These are phyloP conservation scores for Aphelenchoides besseyi DNA, from an alignment of 1,140 invertebrate species.

Conservation along the genomic window DNA sequence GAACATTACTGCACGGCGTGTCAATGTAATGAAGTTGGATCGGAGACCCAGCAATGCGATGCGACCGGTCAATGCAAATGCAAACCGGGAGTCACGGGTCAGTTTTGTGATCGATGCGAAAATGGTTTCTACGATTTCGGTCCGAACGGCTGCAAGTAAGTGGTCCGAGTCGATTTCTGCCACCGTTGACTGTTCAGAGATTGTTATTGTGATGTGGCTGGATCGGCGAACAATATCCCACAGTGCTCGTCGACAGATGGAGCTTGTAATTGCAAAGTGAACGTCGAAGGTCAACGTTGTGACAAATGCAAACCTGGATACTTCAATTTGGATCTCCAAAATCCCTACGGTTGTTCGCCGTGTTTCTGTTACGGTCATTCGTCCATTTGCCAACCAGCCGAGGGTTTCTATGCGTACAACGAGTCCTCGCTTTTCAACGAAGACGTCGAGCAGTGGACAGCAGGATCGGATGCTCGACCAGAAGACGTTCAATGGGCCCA, in stretches of 20 bases:
- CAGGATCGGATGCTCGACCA: slow-evolving; percentile 69
- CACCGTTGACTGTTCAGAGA: slow-evolving; percentile 70
- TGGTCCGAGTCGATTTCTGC: neutral
- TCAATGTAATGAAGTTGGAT: slow-evolving; percentile 81
- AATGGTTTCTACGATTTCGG: slow-evolving; percentile 40
- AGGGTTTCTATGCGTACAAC: slow-evolving; percentile 74
- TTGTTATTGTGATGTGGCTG: slow-evolving; percentile 78
- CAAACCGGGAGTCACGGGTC: slow-evolving; percentile 66
- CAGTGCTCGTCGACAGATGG: slow-evolving; percentile 77
- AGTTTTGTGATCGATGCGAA: slow-evolving; percentile 38
- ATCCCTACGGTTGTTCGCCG: slow-evolving; percentile 90
- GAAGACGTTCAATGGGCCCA: slow-evolving; percentile 65
- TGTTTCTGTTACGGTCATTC: slow-evolving; percentile 98
- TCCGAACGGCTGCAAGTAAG: slow-evolving; percentile 49
- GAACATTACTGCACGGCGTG: slow-evolving; percentile 79
- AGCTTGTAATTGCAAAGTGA: slow-evolving; percentile 79
- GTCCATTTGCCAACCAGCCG: slow-evolving; percentile 79
- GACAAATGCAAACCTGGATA: slow-evolving; percentile 86
- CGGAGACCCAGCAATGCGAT: slow-evolving; percentile 83
- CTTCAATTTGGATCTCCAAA: slow-evolving; percentile 82
- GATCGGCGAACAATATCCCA: slow-evolving; percentile 76
- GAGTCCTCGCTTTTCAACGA: slow-evolving; percentile 64
- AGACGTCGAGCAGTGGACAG: slow-evolving; percentile 70
- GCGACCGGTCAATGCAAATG: slow-evolving; percentile 70
- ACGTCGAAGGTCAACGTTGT: slow-evolving; percentile 88